A percentile compares a stretch with the other conserved stretches of the same genome.
Evolutionary conservation across 92 coral and sea anemone species (phyloP).

Genomic region (Epizoanthus fatuus): DNA sequence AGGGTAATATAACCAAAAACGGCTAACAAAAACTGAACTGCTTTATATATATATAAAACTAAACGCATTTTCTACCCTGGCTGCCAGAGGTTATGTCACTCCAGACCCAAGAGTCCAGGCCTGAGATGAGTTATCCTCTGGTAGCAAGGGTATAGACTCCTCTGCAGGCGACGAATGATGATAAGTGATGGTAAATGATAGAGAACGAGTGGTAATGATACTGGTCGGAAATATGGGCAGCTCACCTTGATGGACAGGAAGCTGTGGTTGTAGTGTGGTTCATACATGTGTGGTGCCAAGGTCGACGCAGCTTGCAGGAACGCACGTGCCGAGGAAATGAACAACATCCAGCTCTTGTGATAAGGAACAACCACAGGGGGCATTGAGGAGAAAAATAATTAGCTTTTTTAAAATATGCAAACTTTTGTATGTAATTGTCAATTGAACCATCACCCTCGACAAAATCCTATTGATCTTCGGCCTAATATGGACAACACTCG

Average conservation of each 20-base stretch:
- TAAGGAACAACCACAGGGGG: not conserved
- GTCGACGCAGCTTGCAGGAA: slow-evolving; percentile 91
- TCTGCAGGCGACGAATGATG: not conserved
- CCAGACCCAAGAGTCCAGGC: too few relatives aligned
- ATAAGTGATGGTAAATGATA: not conserved
- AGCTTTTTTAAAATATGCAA: too few relatives aligned
- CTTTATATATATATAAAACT: too few relatives aligned
- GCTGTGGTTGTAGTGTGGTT: slow-evolving; percentile 94
- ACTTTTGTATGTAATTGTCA: not conserved
- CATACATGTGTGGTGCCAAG: slow-evolving; percentile 93
- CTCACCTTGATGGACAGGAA: slow-evolving; percentile 90
- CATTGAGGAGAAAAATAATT: too few relatives aligned
- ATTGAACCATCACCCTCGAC: too few relatives aligned
- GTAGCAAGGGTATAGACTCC: not conserved
- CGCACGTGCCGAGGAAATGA: slow-evolving; percentile 87
- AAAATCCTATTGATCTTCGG: too few relatives aligned
- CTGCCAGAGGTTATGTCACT: too few relatives aligned
- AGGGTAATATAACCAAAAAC: too few relatives aligned
- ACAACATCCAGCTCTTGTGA: not conserved
- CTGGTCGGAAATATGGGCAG: not conserved
- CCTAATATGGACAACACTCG: too few relatives aligned
- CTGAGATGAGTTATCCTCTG: not conserved
- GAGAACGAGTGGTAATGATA: not conserved
- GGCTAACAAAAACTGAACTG: too few relatives aligned
- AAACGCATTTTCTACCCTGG: too few relatives aligned